Evolutionary conservation across 1,140 invertebrate genomes (phyloP), one percentile per base, ranked within the genome.

Genomic region (Cydia strobilella): DNA sequence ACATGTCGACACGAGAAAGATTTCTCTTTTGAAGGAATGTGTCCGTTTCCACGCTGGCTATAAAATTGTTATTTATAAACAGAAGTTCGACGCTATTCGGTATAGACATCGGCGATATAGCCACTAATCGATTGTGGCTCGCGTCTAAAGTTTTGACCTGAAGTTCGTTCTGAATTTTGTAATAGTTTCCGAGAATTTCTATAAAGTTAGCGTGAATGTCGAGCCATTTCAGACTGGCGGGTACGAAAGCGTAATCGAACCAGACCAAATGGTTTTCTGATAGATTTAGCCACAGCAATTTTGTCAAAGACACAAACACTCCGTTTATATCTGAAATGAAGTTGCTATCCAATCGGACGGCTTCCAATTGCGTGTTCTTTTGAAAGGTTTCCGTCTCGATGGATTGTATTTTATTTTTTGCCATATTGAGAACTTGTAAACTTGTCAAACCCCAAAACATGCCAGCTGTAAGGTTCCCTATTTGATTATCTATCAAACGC

Each of bases 181-280:
- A 95, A 82, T 95, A 95, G 88, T 97, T 97, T 35, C 96, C 96
- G 13, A 98, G 89, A 45, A 96, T 95, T 80, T 94, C 94, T 73
- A 97, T 96, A 74, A 94, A 94, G 88, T 98, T 98, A 80, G 95
- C 96, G 85, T 97, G 96, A 54, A 98, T 93, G 89, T 97, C 97
- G 77, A 98, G 88, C 96, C 96, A 97, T 85, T 96, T 96, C 2
- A 98, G 93, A 84, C 95, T 95, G 59, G 94, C 93, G 1, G 97
- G 97, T 73, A 98, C 94, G 79, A 97, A 95, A 45, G 95, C 94
- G 85, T 97, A 98, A 86, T 97, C 96, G 86, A 98, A 97, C 93
- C 95, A 95, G 18, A 95, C 94, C 80, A 98, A 94, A 86, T 95
- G 94, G 90, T 98, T 98, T 91, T 97, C 96, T 12, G 96, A 97